phyloP scores from a whole-genome alignment of 2,113 vertebrate species.

The Asarcornis scutulata region DNA sequence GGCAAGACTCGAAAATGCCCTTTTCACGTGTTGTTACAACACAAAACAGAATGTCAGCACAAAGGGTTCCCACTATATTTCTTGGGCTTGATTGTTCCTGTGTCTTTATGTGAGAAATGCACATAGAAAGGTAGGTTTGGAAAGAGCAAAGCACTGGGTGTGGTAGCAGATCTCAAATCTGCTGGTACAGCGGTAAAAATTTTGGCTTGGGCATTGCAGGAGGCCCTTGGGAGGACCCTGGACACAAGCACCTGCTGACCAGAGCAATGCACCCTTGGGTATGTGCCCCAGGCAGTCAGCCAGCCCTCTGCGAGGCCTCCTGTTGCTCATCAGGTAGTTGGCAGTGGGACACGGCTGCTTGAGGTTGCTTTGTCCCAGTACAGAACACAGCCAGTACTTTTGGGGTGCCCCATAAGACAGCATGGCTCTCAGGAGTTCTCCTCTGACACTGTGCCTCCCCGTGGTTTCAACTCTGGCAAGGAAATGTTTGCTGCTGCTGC shows the following conservation, averaged over 20 bases:
- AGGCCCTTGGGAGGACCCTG: not conserved
- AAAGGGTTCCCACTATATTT: not conserved
- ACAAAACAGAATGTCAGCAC: not conserved
- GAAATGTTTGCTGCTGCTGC: not conserved
- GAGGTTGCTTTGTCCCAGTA: not conserved
- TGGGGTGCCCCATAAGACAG: not conserved
- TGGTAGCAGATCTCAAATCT: not conserved
- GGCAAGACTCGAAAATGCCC: not conserved
- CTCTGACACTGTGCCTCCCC: not conserved
- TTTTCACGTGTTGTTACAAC: not conserved
- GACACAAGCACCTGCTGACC: not conserved
- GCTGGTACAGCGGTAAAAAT: not conserved
- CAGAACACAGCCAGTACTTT: not conserved
- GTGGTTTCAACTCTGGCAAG: not conserved
- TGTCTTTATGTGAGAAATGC: not conserved
- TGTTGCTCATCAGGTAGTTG: not conserved
- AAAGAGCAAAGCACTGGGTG: not conserved
- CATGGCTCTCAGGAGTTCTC: not conserved
- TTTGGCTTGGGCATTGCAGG: not conserved
- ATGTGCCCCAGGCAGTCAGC: not conserved
- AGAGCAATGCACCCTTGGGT: not conserved
- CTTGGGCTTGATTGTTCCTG: not conserved
- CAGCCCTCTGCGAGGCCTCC: not conserved
- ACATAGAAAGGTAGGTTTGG: not conserved
- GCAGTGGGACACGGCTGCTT: not conserved